These are phyloP conservation scores for Papilio gigon DNA, from an alignment of 2,888 invertebrate species.

Conservation along the genomic window DNA sequence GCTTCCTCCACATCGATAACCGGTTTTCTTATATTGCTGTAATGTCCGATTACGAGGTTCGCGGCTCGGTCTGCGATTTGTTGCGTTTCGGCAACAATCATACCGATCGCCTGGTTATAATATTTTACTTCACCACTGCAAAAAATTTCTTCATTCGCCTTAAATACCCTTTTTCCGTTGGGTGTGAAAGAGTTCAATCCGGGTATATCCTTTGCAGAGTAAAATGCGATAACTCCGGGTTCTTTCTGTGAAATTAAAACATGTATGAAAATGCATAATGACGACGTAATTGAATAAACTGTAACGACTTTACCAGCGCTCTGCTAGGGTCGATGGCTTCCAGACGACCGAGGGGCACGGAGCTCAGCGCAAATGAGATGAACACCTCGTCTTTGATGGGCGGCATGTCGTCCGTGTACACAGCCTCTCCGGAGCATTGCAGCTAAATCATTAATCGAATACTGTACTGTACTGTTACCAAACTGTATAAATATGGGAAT, in stretches of 20 bases:
- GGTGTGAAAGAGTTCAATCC: constrained; percentile 82
- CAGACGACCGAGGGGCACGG: constrained; percentile 72
- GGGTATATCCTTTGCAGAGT: constrained; percentile 86
- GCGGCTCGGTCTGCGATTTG: constrained; percentile 78
- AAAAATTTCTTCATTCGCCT: constrained; percentile 69
- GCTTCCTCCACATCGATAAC: constrained; percentile 55
- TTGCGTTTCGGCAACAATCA: constrained; percentile 83
- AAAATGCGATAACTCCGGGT: constrained; percentile 85
- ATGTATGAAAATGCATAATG: neutral
- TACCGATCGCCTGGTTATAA: constrained; percentile 85
- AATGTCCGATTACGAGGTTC: constrained; percentile 78
- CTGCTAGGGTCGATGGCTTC: constrained; percentile 81
- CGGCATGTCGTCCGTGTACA: constrained; percentile 85
- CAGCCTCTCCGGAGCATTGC: constrained; percentile 86
- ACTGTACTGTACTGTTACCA: neutral
- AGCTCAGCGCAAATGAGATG: constrained; percentile 85
- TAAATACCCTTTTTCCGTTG: constrained; percentile 43
- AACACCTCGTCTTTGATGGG: constrained; percentile 83
- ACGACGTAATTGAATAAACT: neutral
- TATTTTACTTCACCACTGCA: constrained; percentile 80
- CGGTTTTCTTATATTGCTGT: constrained; percentile 64
- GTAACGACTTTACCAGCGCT: constrained; percentile 80
- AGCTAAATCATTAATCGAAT: constrained; percentile 50
- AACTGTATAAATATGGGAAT: too few species aligned
- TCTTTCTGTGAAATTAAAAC: constrained; percentile 62